phyloP scores from a whole-genome alignment of 2,113 vertebrate genomes.

The Rhea americana region DNA sequence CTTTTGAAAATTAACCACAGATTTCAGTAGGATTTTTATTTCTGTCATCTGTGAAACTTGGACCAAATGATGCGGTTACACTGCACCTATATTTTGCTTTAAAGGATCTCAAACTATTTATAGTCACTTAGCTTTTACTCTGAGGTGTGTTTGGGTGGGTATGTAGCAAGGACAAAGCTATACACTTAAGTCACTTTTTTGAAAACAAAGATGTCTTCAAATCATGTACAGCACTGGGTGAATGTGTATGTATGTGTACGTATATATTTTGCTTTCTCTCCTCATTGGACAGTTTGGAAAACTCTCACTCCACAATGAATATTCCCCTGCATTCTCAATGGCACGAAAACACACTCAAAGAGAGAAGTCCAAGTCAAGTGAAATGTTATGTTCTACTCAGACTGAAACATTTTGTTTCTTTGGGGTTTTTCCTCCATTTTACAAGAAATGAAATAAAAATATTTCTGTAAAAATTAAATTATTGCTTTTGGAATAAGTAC shows the following conservation, averaged over 20 bases:
- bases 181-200: background rate
- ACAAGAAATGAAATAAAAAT: background rate
- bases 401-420: background rate
- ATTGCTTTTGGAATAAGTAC: background rate
- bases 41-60: background rate
- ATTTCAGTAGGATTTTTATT: background rate
- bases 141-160: slow-evolving; percentile 42
- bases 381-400: background rate
- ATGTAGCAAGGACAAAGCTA: slow-evolving; percentile 27
- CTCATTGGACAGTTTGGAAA: background rate
- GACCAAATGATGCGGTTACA: accelerated
- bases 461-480: background rate
- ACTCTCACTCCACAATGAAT: background rate
- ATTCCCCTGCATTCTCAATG: background rate
- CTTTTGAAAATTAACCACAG: background rate
- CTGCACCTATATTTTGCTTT: background rate
- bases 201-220: slow-evolving; percentile 4
- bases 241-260: accelerated
- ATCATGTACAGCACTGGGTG: background rate
- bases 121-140: background rate
- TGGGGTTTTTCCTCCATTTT: background rate
- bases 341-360: background rate
- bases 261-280: background rate
- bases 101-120: slow-evolving; percentile 33
- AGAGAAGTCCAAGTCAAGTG: background rate